phyloP scores from a whole-genome alignment of 2,113 vertebrate genomes.

The Cyrtonyx montezumae region DNA sequence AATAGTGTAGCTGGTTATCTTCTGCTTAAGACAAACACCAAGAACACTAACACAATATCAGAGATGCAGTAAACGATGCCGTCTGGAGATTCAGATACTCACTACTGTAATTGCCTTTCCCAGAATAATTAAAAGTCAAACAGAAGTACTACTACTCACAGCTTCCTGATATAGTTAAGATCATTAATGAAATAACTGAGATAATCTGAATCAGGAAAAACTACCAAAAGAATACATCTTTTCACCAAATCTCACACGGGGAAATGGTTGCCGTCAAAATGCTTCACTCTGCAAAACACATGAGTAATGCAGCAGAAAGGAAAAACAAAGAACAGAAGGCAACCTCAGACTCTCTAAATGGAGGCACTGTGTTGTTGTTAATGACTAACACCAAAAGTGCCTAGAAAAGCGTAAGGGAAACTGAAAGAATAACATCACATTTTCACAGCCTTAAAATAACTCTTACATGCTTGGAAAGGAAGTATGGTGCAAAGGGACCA shows the following conservation, averaged over 20 bases:
- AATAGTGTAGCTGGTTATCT: accelerated
- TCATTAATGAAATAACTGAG: neutral
- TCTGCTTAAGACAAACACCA: accelerated
- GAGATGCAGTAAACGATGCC: neutral
- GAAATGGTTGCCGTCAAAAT: neutral
- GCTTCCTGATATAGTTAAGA: neutral
- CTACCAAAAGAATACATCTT: neutral
- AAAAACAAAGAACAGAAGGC: constrained; percentile 44
- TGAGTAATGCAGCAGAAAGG: constrained; percentile 37
- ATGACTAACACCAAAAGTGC: constrained; percentile 41
- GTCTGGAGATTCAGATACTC: neutral
- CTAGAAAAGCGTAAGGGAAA: constrained; percentile 49
- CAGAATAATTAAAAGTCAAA: neutral
- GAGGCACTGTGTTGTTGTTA: constrained; percentile 46
- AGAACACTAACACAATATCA: neutral
- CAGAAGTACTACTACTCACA: neutral
- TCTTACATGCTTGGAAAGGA: constrained; percentile 55
- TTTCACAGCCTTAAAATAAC: constrained; percentile 61
- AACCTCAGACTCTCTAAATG: constrained; percentile 24
- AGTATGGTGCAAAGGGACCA: constrained; percentile 18
- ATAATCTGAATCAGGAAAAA: neutral
- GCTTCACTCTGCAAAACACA: constrained; percentile 3
- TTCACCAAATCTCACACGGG: neutral
- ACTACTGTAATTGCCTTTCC: neutral
- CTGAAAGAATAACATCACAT: constrained; percentile 11